Evolutionary conservation across 2,113 vertebrate species (phyloP).

Genomic region (Galbula dea): DNA sequence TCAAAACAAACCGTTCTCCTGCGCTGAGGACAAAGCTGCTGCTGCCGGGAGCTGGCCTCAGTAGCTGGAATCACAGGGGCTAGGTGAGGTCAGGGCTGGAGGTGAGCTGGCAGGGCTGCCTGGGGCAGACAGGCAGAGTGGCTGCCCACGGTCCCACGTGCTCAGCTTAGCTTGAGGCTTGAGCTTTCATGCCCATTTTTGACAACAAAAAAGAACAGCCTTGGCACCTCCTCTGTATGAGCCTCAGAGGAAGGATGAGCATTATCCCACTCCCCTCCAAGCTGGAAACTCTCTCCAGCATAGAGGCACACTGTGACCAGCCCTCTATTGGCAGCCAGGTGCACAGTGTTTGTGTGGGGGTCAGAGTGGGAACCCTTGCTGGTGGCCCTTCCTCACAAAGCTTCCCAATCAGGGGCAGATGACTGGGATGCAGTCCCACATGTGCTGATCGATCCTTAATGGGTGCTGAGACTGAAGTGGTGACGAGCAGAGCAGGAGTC

Average conservation of each 20-base stretch:
- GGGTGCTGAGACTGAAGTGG: too few species aligned
- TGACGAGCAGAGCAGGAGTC: not conserved
- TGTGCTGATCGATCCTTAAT: accelerated
- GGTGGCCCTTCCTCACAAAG: not conserved
- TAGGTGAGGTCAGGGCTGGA: not conserved
- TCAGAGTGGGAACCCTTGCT: not conserved
- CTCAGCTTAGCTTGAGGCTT: not conserved
- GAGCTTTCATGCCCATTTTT: not conserved
- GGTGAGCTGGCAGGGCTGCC: conserved; percentile 7
- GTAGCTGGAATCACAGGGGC: not conserved
- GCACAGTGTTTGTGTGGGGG: too few species aligned
- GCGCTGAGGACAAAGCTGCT: not conserved
- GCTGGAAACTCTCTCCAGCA: not conserved
- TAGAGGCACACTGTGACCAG: accelerated
- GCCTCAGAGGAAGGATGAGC: not conserved
- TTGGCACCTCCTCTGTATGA: not conserved
- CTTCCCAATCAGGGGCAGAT: not conserved
- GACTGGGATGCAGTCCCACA: not conserved
- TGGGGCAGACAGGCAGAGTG: not conserved
- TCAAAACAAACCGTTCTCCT: conserved; percentile 7
- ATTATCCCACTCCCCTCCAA: not conserved
- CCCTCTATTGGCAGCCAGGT: not conserved
- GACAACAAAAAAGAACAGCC: not conserved
- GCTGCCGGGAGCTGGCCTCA: not conserved
- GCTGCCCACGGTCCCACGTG: not conserved